Conservation (phyloP, 1,140 invertebrate genomes). For the Trachelipus rathkii region DNA sequence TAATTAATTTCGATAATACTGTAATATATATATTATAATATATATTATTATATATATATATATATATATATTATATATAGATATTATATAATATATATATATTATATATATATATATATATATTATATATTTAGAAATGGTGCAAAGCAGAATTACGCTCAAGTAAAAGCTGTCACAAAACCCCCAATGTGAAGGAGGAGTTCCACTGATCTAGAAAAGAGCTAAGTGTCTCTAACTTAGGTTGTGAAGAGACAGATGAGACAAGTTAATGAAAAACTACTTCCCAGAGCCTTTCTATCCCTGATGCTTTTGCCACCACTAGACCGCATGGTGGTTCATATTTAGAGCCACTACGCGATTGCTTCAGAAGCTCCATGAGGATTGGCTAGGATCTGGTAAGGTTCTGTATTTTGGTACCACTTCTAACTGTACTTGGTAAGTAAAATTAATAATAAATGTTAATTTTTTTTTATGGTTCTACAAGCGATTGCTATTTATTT, state of each 20-base stretch:
- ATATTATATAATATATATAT: slow-evolving; percentile 5
- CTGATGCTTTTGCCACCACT: slow-evolving; percentile 49
- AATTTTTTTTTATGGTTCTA: too few relatives aligned
- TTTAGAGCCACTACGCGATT: slow-evolving; percentile 79
- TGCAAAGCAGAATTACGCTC: slow-evolving; percentile 40
- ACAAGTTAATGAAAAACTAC: slow-evolving; percentile 16
- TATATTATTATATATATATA: slow-evolving; percentile 1
- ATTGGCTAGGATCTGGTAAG: slow-evolving; percentile 76
- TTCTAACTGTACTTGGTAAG: slow-evolving; percentile 72
- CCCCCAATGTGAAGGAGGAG: slow-evolving; percentile 36
- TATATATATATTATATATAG: slow-evolving; percentile 11
- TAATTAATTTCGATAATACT: too few relatives aligned
- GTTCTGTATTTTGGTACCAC: slow-evolving; percentile 73
- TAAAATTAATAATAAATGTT: slow-evolving; percentile 50
- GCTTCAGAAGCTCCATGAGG: slow-evolving; percentile 74
- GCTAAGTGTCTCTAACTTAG: slow-evolving; percentile 32
- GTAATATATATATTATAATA: background rate
- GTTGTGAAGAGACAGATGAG: slow-evolving; percentile 23
- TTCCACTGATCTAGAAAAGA: slow-evolving; percentile 35
- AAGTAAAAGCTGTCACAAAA: slow-evolving; percentile 41
- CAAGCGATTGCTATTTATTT: too few relatives aligned
- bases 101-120: background rate
- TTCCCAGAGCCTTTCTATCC: slow-evolving; percentile 46
- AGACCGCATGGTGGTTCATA: slow-evolving; percentile 46
- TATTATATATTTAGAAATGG: slow-evolving; percentile 34